phyloP scores from a whole-genome alignment of 2,113 vertebrate species.

The Micronisus gabar region DNA sequence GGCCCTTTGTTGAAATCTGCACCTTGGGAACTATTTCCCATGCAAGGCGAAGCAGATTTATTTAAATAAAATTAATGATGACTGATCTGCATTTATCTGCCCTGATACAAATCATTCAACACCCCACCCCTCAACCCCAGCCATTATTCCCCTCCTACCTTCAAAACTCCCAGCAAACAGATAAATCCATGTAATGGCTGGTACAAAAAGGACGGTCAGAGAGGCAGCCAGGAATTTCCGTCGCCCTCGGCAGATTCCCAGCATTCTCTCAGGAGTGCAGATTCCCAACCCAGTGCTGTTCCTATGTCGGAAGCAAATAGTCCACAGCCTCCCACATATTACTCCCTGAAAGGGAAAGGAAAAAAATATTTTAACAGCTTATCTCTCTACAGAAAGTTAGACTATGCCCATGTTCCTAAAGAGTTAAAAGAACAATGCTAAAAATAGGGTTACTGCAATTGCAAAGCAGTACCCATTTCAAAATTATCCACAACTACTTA shows the following conservation, averaged over 20 bases:
- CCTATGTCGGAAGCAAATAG: constrained; percentile 82
- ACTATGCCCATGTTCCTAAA: not conserved
- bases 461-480: not conserved
- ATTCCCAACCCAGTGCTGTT: constrained; percentile 71
- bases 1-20: not conserved
- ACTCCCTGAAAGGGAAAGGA: constrained; percentile 71
- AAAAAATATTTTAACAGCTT: not conserved
- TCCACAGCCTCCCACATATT: constrained; percentile 85
- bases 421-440: not conserved
- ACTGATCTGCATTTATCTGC: not conserved
- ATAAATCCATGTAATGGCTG: constrained; percentile 96
- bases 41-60: not conserved
- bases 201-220: constrained; percentile 90
- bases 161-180: constrained; percentile 92
- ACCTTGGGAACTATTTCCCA: not conserved
- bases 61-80: not conserved
- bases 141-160: constrained; percentile 74
- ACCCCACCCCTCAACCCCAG: not conserved
- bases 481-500: not conserved
- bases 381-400: not conserved
- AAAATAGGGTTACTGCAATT: not conserved
- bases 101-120: not conserved
- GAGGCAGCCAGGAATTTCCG: constrained; percentile 96
- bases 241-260: constrained; percentile 98
- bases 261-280: constrained; percentile 88